Evolutionary conservation across 2,113 vertebrate species (phyloP), one percentile per base, ranked within the genome.

Genomic region (Sorex araneus): DNA sequence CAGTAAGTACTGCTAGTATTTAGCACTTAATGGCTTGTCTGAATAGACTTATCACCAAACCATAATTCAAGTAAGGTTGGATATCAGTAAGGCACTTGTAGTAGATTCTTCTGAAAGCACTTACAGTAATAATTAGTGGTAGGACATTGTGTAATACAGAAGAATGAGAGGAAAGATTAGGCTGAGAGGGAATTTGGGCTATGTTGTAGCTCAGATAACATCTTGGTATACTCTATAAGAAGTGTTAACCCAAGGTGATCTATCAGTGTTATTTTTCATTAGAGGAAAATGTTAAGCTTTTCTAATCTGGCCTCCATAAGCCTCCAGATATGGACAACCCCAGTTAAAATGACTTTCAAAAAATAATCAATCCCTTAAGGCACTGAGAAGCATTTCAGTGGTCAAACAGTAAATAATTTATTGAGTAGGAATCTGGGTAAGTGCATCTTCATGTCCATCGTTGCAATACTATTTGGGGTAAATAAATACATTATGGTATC

Each of bases 11-110:
- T 78, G 23, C 4, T 91, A 63, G 81, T 81, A 81, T 19, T 32
- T 87, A 63, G 79, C 66, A 75, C 19, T 77, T 47, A 91, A 89
- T 15, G 45, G 3, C 11, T 69, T 84, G 32, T 85, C 75, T 79
- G 34, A n/a, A 66, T 77, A 87, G 6, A 0, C 16, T 21, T 28
- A 54, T 78, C 8, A 6, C 23, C 15, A 82, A 34, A 63, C 16
- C 47, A 25, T 12, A 64, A 43, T 63, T 79, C n/a, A 43, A 32
- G 69, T 34, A 32, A 73, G 10, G 1, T 13, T n/a, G 19, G 30
- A 69, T 27, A 71, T 5, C 3, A 63, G 4, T 1, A 36, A 73
- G 63, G 0, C 2, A 21, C 32, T n/a, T 18, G 2, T 19, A 30
- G 15, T 30, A 54, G 25, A 21, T 43, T 54, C 13, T 85, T 45